These are phyloP conservation scores for Metallyticus violacea DNA, from an alignment of 2,888 invertebrate genomes.

Conservation along the genomic window DNA sequence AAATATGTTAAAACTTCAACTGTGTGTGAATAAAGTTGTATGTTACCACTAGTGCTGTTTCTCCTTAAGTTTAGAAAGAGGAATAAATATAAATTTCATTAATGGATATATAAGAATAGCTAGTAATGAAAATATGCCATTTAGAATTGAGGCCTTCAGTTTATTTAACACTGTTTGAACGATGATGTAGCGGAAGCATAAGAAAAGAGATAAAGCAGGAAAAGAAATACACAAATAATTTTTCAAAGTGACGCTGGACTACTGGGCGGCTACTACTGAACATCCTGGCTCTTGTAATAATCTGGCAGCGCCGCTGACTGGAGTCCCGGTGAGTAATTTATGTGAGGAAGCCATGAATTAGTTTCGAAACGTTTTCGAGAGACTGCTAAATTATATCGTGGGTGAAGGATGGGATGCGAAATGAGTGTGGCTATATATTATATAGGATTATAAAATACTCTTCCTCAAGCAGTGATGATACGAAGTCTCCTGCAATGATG, in stretches of 20 bases:
- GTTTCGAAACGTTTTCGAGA: not conserved
- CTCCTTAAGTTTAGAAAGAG: too few species aligned
- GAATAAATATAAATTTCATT: too few species aligned
- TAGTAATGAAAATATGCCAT: not conserved
- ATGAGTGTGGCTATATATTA: conserved; percentile 5
- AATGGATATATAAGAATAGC: not conserved
- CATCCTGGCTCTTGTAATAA: not conserved
- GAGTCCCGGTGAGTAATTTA: not conserved
- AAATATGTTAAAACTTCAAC: too few species aligned
- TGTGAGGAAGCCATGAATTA: conserved; percentile 17
- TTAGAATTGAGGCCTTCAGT: not conserved
- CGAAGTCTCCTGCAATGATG: not conserved
- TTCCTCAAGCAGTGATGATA: not conserved
- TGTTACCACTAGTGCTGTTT: too few species aligned
- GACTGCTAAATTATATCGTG: conserved; percentile 17
- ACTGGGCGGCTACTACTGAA: not conserved
- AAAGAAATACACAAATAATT: not conserved
- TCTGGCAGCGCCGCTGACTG: not conserved
- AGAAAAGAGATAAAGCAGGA: not conserved
- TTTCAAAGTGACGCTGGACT: not conserved
- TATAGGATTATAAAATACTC: conserved; percentile 11
- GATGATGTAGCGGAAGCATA: not conserved
- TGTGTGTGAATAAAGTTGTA: too few species aligned
- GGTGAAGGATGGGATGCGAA: conserved; percentile 13
- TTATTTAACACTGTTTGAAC: not conserved